A percentile compares a stretch with the other conserved stretches of the same genome.
Evolutionary conservation across 2,113 vertebrate species (phyloP).

Genomic region (Hoplias malabaricus): DNA sequence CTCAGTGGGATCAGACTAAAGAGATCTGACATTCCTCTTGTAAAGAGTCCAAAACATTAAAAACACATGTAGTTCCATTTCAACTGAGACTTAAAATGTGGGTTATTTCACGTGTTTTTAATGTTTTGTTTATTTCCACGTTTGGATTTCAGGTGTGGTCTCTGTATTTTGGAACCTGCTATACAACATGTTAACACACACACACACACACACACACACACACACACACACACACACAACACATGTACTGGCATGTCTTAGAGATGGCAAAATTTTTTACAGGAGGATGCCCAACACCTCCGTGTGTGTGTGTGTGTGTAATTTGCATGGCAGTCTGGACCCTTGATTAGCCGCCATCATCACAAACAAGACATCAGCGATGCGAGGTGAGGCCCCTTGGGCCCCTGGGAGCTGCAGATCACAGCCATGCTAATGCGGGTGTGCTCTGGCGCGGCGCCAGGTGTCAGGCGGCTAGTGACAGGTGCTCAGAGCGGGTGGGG

Average conservation of each 20-base stretch:
- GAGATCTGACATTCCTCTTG: no score
- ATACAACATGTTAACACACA: not conserved
- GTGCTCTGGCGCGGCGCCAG: slow-evolving; percentile 76
- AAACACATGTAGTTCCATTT: no score
- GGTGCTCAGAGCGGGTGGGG: slow-evolving; percentile 66
- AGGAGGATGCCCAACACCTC: slow-evolving; percentile 10
- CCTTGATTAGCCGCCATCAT: slow-evolving; percentile 68
- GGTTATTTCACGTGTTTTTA: no score
- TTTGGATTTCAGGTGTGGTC: no score
- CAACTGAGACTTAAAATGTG: no score
- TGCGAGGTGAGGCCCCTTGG: slow-evolving; percentile 74
- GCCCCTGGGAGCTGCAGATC: slow-evolving; percentile 78
- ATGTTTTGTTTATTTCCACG: no score
- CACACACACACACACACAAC: not conserved
- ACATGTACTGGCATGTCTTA: slow-evolving; percentile 1
- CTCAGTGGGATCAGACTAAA: no score
- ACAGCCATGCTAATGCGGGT: slow-evolving; percentile 83
- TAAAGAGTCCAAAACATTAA: no score
- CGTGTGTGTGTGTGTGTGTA: slow-evolving; percentile 29
- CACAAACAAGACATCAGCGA: slow-evolving; percentile 75
- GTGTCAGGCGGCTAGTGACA: slow-evolving; percentile 78
- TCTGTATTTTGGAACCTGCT: no score
- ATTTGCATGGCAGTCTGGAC: slow-evolving; percentile 58
- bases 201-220: not conserved
- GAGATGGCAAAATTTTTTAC: slow-evolving; percentile 16